Percentiles rank a stretch among this genome's conserved stretches.
Evolutionary conservation across 2,113 vertebrate genomes (phyloP).

Genomic region (Polypterus senegalus): DNA sequence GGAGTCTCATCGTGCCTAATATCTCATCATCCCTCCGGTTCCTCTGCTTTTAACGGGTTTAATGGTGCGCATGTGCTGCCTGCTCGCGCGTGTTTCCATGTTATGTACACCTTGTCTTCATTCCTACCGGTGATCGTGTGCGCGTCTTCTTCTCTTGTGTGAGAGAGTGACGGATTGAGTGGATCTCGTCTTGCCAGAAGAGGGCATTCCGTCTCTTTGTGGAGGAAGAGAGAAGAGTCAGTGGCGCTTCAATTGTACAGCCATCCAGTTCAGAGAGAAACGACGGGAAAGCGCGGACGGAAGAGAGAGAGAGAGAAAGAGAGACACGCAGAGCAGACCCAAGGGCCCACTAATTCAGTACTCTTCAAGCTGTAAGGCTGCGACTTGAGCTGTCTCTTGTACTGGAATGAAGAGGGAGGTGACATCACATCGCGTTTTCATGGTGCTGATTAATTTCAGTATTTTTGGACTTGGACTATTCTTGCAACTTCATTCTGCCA

Average conservation of each 20-base stretch:
- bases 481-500: neutral
- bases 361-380: slow-evolving; percentile 6
- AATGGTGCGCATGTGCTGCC: too few species aligned
- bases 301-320: slow-evolving; percentile 1
- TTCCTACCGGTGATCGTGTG: too few species aligned
- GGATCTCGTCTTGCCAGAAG: slow-evolving; percentile 18
- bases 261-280: slow-evolving; percentile 9
- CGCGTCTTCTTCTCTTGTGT: neutral
- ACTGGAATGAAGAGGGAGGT: neutral
- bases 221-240: slow-evolving; percentile 2
- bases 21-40: too few species aligned
- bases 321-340: too few species aligned
- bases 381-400: neutral
- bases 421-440: neutral
- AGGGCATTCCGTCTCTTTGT: slow-evolving; percentile 13
- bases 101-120: too few species aligned
- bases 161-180: neutral
- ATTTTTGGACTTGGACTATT: neutral
- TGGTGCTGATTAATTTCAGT: neutral
- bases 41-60: too few species aligned
- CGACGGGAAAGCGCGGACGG: slow-evolving; percentile 3
- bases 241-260: slow-evolving; percentile 11
- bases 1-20: too few species aligned
- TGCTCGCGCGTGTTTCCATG: too few species aligned
- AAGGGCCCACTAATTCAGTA: neutral